phyloP scores from a whole-genome alignment of 2,888 invertebrate species.

The Rotaria sp. region DNA sequence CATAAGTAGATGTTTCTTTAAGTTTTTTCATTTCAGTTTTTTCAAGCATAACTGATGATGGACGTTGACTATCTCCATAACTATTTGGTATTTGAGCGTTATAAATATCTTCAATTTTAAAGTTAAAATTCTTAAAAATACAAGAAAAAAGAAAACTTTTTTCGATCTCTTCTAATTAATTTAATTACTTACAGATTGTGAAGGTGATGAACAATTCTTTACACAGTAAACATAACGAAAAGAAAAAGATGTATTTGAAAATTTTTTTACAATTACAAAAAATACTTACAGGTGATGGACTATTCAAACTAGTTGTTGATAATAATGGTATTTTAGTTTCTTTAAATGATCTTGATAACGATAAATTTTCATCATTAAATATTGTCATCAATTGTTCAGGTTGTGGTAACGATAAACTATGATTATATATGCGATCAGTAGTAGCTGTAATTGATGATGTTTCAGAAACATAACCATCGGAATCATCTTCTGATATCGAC shows the following conservation, averaged over 20 bases:
- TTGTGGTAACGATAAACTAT: not conserved
- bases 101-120: not conserved
- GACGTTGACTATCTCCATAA: not conserved
- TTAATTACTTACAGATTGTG: not conserved
- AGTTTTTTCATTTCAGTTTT: not conserved
- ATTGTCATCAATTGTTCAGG: not conserved
- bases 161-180: no score
- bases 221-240: not conserved
- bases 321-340: not conserved
- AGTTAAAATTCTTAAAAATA: not conserved
- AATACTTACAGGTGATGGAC: not conserved
- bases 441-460: not conserved
- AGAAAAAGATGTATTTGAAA: not conserved
- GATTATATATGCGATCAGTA: not conserved
- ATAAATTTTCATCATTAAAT: constrained; percentile 5
- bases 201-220: not conserved
- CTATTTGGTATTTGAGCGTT: not conserved
- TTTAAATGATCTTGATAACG: not conserved
- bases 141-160: not conserved
- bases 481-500: constrained; percentile 11
- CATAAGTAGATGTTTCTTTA: not conserved
- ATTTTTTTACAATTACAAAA: not conserved
- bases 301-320: not conserved
- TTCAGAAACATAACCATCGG: constrained; percentile 19
- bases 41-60: constrained; percentile 10